Evolutionary conservation across 1,140 invertebrate genomes (phyloP), one percentile per base, ranked within the genome.

Genomic region (Leptinotarsa defecta): DNA sequence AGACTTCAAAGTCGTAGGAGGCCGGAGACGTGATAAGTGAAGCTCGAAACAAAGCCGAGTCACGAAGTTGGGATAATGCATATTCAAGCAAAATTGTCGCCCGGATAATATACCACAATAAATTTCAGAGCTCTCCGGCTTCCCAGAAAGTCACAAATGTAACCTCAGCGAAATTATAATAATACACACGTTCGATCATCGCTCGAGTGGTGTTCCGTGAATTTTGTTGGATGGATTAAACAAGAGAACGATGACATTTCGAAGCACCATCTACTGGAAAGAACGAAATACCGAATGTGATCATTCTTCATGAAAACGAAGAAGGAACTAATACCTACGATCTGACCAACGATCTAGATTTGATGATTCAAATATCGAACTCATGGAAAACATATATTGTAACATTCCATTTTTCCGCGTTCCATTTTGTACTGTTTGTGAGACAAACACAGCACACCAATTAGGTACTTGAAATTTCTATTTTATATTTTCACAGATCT

Each of bases 151-250:
- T 57, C 52, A 19, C 52, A 19, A 57, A 57, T 57, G 52, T 57
- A 57, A 57, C 52, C 52, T 57, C 52, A 57, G 52, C 52, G 52
- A 19, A 57, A 57, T 57, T 57, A 57, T 57, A 57, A 57, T 57
- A 57, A 57, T 57, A 57, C 52, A 57, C 52, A n/a, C 34, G 34
- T 57, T 57, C 52, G 52, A 57, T 57, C 52, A 19, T 57, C 13
- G 52, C 52, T 57, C 4, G 52, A 57, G 17, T 57, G 52, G n/a
- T 2, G 52, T 57, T 57, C 52, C 13, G 17, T 6, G 52, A 57
- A 57, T 57, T 57, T 57, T 57, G n/a, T 57, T 15, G 52, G n/a
- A 57, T 19, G n/a, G n/a, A 57, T 57, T 17, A 57, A 19, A 57
- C 5, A 57, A 17, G 13, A 57, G 52, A 57, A 57, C 15, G 52